Evolutionary conservation across 2,797 vertebrate genomes (phyloP), one percentile per base, ranked within the genome.

Genomic region (Crenichthys baileyi): DNA sequence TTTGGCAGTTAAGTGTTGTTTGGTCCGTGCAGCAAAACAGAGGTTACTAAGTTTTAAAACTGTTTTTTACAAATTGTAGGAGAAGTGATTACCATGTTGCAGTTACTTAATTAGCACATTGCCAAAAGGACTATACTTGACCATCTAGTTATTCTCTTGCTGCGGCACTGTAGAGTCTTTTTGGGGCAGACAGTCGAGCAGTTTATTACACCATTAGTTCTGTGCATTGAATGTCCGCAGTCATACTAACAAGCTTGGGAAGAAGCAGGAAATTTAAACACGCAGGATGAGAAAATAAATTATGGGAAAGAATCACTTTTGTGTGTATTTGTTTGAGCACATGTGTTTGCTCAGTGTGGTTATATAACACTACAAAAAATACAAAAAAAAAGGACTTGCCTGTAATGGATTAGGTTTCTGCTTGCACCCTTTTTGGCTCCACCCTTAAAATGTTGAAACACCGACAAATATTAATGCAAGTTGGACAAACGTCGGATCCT

Each of bases 381-480:
- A 72, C 67, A 0, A 70, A 73, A 31, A 53, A 51, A 36, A 63
- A 72, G 67, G 50, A 12, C 56, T 74, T 58, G 65, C 73, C 7
- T 5, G 72, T 83, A 83, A 85, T 80, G 31, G 82, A 91, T 90
- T 75, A 81, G 71, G 82, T 82, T 74, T 84, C 77, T 78, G 81
- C 87, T 81, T 78, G 79, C 73, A 70, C 83, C 79, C 50, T 85
- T 75, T 75, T 71, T 60, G 53, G 86, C 68, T 73, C 81, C 72
- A 72, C 58, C 31, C 61, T 83, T 51, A 81, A 84, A 88, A 88
- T 89, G 60, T 77, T 73, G 75, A 92, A 89, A 91, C 79, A 81
- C 80, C 83, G 92, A 93, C 93, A 94, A 90, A 94, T 95, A 95
- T 95, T 90, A 93, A 94, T 95, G 92, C 90, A 90, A 89, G 85